Percentiles rank a stretch among this genome's conserved stretches.
phyloP scores from a whole-genome alignment of 2,888 invertebrate species.

The Tenodera sinensis region DNA sequence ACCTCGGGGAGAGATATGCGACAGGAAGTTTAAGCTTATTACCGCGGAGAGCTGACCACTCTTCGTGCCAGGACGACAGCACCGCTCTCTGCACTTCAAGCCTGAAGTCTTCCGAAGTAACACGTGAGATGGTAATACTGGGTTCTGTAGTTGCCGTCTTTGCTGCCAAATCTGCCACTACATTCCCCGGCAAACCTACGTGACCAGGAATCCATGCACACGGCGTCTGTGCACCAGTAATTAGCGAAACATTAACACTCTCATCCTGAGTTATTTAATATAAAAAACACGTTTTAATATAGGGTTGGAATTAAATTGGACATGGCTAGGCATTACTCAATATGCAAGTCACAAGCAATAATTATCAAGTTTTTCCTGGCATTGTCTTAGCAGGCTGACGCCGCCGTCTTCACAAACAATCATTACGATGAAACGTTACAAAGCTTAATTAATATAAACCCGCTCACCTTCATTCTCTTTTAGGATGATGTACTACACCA shows the following conservation, averaged over 20 bases:
- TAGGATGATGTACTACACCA: neutral
- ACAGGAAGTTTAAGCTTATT: no score
- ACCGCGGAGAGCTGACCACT: no score
- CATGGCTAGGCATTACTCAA: neutral
- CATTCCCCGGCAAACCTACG: no score
- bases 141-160: no score
- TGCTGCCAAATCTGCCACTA: no score
- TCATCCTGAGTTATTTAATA: neutral
- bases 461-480: neutral
- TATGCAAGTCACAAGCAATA: neutral
- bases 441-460: neutral
- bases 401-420: neutral
- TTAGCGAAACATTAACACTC: neutral
- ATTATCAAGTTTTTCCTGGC: neutral
- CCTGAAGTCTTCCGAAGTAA: no score
- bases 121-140: no score
- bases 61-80: no score
- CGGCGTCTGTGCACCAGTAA: neutral
- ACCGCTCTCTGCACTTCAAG: no score
- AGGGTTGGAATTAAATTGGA: neutral
- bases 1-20: no score
- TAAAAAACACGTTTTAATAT: neutral
- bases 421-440: neutral
- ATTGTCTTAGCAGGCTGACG: neutral
- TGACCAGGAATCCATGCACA: no score